Base-by-base conservation (phyloP, 2,797 vertebrate species). In the Takifugu rubripes region DNA sequence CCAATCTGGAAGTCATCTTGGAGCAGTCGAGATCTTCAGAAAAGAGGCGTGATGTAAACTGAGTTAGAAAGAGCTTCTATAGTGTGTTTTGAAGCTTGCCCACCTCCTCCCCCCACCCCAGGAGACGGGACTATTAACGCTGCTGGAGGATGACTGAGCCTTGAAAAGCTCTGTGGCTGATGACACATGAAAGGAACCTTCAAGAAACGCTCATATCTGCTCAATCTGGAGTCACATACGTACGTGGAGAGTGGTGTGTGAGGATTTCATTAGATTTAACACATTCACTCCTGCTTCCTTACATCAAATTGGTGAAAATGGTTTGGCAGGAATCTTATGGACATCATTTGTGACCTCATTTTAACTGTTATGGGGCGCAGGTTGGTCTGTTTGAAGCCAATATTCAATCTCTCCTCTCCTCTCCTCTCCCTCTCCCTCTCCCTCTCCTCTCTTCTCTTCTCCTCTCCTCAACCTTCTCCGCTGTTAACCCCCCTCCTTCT, bases 141-240 rank as follows among this genome's bases (percentile, higher is more conserved):
- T 50, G 36, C 60, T 69, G 69, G 42, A 56, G 71, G 75, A 78
- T 72, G 73, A 72, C 50, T 66, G 62, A 57, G 62, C 75, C 78
- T 66, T 78, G 59, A 65, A 74, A 46, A 65, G 40, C 50, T 69
- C 60, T 75, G 10, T 2, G 25, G 51, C 53, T 52, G 48, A 59
- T 67, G 54, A 73, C 40, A 54, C 66, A 74, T 83, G 65, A 82
- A 78, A 84, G 61, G 45, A 7, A 3, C 42, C 49, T 67, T 63
- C 49, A 72, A 59, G 71, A 66, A 24, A 36, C 33, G 1, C 53
- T 59, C 50, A 49, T 60, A 29, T 70, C 45, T 36, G 31, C 15
- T 21, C 3, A 26, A 21, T n/a, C 24, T 43, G 42, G 52, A 40
- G 11, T 40, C 36, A 14, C 36, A 33, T 3, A 31, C 25, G 21